Evolutionary conservation across 1,140 invertebrate genomes (phyloP).

Genomic region (Leptopilina clavipes): DNA sequence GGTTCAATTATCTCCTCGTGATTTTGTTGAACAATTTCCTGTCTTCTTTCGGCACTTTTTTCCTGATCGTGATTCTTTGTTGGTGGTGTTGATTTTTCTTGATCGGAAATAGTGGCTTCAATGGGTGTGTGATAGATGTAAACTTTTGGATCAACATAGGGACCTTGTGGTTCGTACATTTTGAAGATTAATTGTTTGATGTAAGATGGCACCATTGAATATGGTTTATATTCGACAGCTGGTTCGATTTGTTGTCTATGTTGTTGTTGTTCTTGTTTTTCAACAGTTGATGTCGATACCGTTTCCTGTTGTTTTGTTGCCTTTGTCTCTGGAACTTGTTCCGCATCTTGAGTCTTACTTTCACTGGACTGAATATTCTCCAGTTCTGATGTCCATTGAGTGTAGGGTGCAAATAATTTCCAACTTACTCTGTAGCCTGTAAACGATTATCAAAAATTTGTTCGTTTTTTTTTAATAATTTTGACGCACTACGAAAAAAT

Average conservation of each 20-base stretch:
- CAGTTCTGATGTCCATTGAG: slow-evolving; percentile 56
- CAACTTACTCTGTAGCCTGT: slow-evolving; percentile 64
- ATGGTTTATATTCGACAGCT: slow-evolving; percentile 60
- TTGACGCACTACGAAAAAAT: too few species aligned
- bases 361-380: slow-evolving; percentile 49
- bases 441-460: too few species aligned
- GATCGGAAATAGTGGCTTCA: background rate
- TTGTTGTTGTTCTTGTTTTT: background rate
- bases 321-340: slow-evolving; percentile 4
- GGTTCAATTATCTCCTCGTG: background rate
- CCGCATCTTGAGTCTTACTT: slow-evolving; percentile 46
- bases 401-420: slow-evolving; percentile 60
- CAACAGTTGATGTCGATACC: background rate
- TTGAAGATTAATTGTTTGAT: slow-evolving; percentile 64
- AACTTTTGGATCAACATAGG: slow-evolving; percentile 65
- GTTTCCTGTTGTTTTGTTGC: slow-evolving; percentile 8
- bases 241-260: slow-evolving; percentile 1
- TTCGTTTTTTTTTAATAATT: too few species aligned
- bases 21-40: background rate
- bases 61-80: background rate
- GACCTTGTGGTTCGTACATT: slow-evolving; percentile 60
- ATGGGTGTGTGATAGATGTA: slow-evolving; percentile 58
- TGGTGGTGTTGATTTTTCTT: background rate
- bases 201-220: slow-evolving; percentile 59
- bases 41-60: background rate